Percentiles rank a stretch among this genome's conserved stretches.
Evolutionary conservation across 1,140 invertebrate genomes (phyloP).

Genomic region (Sarcophaga peregrina): DNA sequence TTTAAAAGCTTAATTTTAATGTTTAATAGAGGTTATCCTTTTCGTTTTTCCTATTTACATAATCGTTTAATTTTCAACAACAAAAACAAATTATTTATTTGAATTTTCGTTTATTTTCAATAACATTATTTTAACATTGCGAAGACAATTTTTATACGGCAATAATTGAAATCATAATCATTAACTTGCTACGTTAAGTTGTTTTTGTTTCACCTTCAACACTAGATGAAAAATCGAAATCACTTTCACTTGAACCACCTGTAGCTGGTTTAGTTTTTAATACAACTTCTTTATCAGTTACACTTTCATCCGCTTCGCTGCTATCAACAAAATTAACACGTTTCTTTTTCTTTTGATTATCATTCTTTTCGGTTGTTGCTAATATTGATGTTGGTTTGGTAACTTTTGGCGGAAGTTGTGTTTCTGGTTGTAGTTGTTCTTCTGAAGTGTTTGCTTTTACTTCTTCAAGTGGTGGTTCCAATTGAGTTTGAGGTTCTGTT

Average conservation of each 20-base stretch:
- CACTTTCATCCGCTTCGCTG: conserved; percentile 66
- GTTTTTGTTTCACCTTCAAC: neutral
- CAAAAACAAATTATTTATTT: no score
- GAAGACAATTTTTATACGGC: no score
- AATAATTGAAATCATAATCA: neutral
- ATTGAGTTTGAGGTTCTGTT: conserved; percentile 32
- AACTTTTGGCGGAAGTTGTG: neutral
- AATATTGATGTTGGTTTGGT: conserved; percentile 63
- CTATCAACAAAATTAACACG: conserved; percentile 66
- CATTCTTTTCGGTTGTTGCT: conserved; percentile 61
- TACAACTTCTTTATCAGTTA: conserved; percentile 53
- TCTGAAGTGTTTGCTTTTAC: no score
- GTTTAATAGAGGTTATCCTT: no score
- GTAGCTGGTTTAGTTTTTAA: conserved; percentile 44
- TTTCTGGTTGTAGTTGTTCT: neutral
- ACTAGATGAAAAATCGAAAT: conserved; percentile 62
- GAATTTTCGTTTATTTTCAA: no score
- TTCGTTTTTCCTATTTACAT: no score
- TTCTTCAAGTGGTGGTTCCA: neutral
- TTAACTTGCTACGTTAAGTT: neutral
- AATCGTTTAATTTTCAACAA: no score
- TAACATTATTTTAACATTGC: no score
- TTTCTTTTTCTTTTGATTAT: conserved; percentile 64
- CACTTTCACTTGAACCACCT: conserved; percentile 54
- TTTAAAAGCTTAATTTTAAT: no score